These are phyloP conservation scores for Lasioglossum lativentre DNA, from an alignment of 2,888 invertebrate genomes.

Conservation along the genomic window DNA sequence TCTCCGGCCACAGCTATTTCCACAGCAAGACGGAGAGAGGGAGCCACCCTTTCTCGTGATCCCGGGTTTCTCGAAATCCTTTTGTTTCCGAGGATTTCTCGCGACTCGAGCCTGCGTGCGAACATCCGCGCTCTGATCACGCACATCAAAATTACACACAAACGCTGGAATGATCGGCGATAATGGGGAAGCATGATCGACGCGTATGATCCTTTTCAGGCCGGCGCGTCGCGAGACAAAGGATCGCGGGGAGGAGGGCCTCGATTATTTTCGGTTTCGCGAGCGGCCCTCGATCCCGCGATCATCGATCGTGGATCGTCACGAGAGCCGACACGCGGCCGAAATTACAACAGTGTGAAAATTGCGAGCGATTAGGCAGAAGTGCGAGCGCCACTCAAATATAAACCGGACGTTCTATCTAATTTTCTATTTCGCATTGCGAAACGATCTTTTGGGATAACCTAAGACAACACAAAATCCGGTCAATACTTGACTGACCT, in stretches of 20 bases:
- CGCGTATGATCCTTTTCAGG: constrained; percentile 35
- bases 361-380: constrained; percentile 2
- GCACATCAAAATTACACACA: constrained; percentile 67
- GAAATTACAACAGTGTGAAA: constrained; percentile 29
- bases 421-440: not conserved
- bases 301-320: constrained; percentile 9
- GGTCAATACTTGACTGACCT: not conserved
- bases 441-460: not conserved
- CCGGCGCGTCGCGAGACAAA: constrained; percentile 12
- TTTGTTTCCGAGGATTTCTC: constrained; percentile 44
- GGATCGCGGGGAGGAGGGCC: not conserved
- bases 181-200: constrained; percentile 38
- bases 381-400: not conserved
- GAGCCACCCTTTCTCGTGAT: not conserved
- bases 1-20: not conserved
- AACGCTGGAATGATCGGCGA: constrained; percentile 55
- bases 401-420: not conserved
- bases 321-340: not conserved
- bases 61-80: constrained; percentile 37
- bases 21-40: not conserved
- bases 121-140: constrained; percentile 34
- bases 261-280: not conserved
- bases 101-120: constrained; percentile 59
- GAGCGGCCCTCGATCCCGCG: not conserved
- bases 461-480: not conserved